Evolutionary conservation across 2,113 vertebrate species (phyloP).

Genomic region (Mionectes macconnelli): DNA sequence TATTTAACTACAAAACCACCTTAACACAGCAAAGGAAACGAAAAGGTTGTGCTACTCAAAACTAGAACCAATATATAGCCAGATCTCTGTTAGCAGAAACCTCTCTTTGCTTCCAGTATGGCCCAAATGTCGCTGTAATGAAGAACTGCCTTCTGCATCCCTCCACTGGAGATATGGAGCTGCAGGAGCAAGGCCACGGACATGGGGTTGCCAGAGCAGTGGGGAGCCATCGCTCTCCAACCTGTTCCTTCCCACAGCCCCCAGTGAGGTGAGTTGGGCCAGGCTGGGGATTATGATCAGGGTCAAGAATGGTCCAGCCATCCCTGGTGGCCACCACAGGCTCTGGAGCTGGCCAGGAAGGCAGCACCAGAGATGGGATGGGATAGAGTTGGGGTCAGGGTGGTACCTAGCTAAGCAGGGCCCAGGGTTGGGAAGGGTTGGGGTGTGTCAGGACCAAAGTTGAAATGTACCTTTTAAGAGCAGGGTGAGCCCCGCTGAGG

Average conservation of each 20-base stretch:
- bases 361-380: neutral
- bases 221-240: accelerated
- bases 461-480: neutral
- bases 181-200: neutral
- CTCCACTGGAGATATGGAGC: accelerated
- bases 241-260: neutral
- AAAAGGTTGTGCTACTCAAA: neutral
- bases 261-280: accelerated
- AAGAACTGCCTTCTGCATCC: neutral
- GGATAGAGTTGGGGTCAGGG: accelerated
- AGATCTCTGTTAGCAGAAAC: neutral
- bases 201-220: neutral
- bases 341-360: accelerated
- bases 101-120: neutral
- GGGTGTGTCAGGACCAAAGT: too few relatives aligned
- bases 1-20: neutral
- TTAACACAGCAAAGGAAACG: neutral
- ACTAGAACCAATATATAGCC: neutral
- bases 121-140: neutral
- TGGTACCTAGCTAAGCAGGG: neutral
- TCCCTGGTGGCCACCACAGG: accelerated
- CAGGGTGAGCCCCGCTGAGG: neutral
- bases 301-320: accelerated
- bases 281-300: neutral
- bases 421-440: neutral